Evolutionary conservation across 2,888 invertebrate species (phyloP).

Genomic region (Sphaeridia pumilis): DNA sequence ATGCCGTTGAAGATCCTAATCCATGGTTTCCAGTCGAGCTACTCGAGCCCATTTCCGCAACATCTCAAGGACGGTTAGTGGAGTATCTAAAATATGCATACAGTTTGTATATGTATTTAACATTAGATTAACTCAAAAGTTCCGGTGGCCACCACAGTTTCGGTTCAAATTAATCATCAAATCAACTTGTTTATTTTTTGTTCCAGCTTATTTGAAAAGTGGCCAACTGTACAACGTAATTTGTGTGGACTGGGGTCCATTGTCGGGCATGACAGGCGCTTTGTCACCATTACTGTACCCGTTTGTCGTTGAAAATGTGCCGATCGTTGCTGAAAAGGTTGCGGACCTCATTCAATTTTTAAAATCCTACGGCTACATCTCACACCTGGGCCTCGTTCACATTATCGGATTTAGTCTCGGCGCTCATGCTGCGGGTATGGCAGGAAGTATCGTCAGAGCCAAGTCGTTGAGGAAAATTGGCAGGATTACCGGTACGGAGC

Average conservation of each 20-base stretch:
- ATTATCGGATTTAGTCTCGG: conserved; percentile 5
- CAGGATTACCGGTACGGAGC: conserved; percentile 10
- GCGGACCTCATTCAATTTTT: conserved; percentile 24
- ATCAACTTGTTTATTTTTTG: no score
- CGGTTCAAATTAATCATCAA: neutral
- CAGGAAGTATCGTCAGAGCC: conserved; percentile 2
- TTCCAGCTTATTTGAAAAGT: conserved; percentile 45
- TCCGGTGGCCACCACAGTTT: no score
- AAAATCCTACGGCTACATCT: conserved; percentile 17
- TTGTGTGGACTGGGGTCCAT: conserved; percentile 50
- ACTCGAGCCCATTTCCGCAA: conserved; percentile 9
- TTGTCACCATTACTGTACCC: conserved; percentile 23
- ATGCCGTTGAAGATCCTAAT: conserved; percentile 7
- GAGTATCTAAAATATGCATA: no score
- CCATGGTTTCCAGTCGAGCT: conserved; percentile 13
- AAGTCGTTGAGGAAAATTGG: conserved; percentile 4
- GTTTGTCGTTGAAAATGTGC: conserved; percentile 26
- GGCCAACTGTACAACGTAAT: conserved; percentile 50
- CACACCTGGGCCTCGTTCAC: conserved; percentile 12
- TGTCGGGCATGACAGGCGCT: conserved; percentile 40
- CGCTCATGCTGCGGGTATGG: conserved; percentile 8
- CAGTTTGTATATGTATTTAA: no score
- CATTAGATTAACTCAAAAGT: no score
- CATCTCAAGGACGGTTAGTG: conserved; percentile 8
- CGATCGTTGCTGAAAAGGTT: conserved; percentile 21